Conservation (phyloP, 2,888 invertebrate species). For the Autographa pulchrina region DNA sequence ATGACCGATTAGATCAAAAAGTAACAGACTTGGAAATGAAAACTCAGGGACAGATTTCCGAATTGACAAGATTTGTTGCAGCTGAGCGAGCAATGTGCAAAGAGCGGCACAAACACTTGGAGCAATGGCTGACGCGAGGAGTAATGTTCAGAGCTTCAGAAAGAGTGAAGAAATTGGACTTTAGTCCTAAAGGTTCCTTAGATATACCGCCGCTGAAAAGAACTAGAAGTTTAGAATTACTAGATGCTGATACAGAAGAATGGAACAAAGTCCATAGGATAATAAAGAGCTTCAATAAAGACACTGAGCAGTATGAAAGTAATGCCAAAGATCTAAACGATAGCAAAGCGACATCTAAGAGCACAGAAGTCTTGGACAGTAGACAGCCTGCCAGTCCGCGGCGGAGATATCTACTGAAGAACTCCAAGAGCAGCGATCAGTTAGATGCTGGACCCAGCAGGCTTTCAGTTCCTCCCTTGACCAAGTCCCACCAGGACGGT, state of each 20-base stretch:
- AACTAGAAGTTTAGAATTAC: slow-evolving; percentile 92
- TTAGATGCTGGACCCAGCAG: slow-evolving; percentile 81
- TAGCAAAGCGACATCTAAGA: slow-evolving; percentile 84
- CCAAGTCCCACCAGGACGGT: slow-evolving; percentile 63
- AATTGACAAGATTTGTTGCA: slow-evolving; percentile 91
- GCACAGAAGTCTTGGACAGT: slow-evolving; percentile 85
- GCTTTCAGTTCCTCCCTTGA: slow-evolving; percentile 73
- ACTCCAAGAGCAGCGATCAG: slow-evolving; percentile 83
- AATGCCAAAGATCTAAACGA: slow-evolving; percentile 83
- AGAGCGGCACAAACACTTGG: slow-evolving; percentile 91
- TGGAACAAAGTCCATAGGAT: slow-evolving; percentile 83
- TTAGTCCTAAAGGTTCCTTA: slow-evolving; percentile 86
- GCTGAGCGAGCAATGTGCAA: slow-evolving; percentile 90
- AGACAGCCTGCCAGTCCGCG: slow-evolving; percentile 78
- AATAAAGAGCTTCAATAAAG: slow-evolving; percentile 80
- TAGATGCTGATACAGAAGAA: slow-evolving; percentile 75
- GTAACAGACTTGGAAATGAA: slow-evolving; percentile 94
- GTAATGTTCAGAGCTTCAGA: slow-evolving; percentile 90
- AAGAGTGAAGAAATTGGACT: slow-evolving; percentile 82
- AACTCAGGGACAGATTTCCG: slow-evolving; percentile 92
- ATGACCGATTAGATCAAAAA: slow-evolving; percentile 94
- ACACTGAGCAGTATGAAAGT: slow-evolving; percentile 77
- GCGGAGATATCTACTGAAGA: slow-evolving; percentile 75
- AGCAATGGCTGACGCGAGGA: slow-evolving; percentile 92
- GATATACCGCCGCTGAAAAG: slow-evolving; percentile 90